These are phyloP conservation scores for Panagrolaimus sp. DNA, from an alignment of 1,140 invertebrate species.

Conservation along the genomic window DNA sequence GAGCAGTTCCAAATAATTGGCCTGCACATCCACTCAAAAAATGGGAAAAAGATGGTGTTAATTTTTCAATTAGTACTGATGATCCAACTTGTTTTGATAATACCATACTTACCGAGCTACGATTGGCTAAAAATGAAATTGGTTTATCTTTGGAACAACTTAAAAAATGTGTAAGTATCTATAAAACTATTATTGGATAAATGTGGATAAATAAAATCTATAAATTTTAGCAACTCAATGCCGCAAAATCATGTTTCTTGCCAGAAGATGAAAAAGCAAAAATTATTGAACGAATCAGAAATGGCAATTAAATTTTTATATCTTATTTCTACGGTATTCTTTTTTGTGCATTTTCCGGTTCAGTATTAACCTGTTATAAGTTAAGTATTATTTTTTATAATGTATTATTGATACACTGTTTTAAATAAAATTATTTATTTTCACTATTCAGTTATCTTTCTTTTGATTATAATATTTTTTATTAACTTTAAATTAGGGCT, in stretches of 20 bases:
- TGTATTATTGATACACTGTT: no score
- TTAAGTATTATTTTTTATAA: no score
- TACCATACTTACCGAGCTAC: slow-evolving; percentile 62
- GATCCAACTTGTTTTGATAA: slow-evolving; percentile 64
- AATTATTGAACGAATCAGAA: slow-evolving; percentile 47
- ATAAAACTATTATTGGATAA: no score
- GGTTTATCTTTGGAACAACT: slow-evolving; percentile 62
- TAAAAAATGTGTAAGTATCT: slow-evolving; percentile 58
- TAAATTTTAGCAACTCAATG: slow-evolving; percentile 62
- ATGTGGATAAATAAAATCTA: neutral
- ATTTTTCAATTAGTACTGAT: slow-evolving; percentile 66
- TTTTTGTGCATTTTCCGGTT: no score
- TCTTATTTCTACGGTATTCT: no score
- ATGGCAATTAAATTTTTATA: neutral
- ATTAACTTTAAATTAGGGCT: no score
- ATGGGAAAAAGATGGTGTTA: slow-evolving; percentile 64
- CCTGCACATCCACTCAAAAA: slow-evolving; percentile 58
- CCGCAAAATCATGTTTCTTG: slow-evolving; percentile 61
- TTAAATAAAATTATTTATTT: no score
- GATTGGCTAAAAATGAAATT: slow-evolving; percentile 59
- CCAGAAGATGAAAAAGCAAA: slow-evolving; percentile 61
- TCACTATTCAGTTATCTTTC: no score
- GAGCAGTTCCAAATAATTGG: slow-evolving; percentile 59
- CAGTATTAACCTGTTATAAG: no score
- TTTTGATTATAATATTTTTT: no score